Base-by-base conservation (phyloP, 2,113 vertebrate genomes). In the Cryptotis parvus region DNA sequence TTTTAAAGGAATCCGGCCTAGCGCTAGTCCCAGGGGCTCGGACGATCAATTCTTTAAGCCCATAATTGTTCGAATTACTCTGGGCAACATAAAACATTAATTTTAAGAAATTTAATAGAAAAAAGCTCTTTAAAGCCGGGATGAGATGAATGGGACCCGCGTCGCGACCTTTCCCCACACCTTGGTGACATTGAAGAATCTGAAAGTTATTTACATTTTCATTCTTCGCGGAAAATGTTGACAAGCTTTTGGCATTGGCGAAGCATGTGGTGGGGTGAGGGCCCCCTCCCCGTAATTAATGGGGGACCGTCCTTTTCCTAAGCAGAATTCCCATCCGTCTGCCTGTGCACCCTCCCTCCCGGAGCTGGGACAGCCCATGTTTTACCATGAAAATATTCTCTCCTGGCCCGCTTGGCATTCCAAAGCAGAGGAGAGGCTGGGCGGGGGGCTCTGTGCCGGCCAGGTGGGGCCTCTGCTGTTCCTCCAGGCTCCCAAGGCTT, bases 11-110 rank as follows among this genome's bases (percentile, higher is more conserved):
- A 65, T 65, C 27, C 26, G 27, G 29, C 63, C 31, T 9, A 29
- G 63, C 63, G 63, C 27, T 1, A 65, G 90, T 84, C 96, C 82
- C 92, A 55, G 92, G 83, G 90, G 85, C 74, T 27, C 1, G 15
- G 94, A 89, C 65, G 7, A 98, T 98, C 97, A 96, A 97, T 98
- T 94, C 97, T 95, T 90, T 83, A 92, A 96, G 93, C 95, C 94
- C 92, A 65, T 97, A 97, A 97, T 97, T 97, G 97, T 97, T 96
- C 91, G 61, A 96, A 95, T 97, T 96, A 97, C 97, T 97, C 96
- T 95, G 94, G 95, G 97, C 97, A 97, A 97, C 88, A 96, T 97
- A 96, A 98, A 98, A 97, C 98, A 98, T 98, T 97, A 97, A 98
- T 98, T 98, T 98, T 95, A 96, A 97, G 97, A 97, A 97, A 96